A percentile compares a stretch with the other conserved stretches of the same genome.
These are phyloP conservation scores for Whitmania pigra DNA, from an alignment of 1,140 invertebrate genomes.

Conservation along the genomic window DNA sequence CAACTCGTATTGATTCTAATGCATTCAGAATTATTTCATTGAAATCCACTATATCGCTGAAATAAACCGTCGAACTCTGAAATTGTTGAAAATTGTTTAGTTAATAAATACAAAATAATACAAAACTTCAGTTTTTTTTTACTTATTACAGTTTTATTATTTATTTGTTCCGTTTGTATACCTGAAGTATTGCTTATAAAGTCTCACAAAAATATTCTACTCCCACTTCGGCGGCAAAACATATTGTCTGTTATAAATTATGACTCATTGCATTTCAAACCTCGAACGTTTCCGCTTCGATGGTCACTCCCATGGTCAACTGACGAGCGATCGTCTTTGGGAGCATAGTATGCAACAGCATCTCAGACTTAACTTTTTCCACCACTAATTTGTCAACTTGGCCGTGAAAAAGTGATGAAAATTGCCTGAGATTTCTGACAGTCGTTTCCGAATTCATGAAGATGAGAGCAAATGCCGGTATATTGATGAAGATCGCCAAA, in stretches of 20 bases:
- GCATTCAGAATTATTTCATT: slow-evolving; percentile 21
- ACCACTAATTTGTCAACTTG: neutral
- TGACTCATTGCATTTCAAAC: neutral
- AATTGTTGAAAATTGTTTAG: neutral
- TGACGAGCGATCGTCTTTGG: slow-evolving; percentile 20
- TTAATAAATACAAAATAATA: no score
- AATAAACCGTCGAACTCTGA: slow-evolving; percentile 26
- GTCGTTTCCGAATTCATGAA: slow-evolving; percentile 11
- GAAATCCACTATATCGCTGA: slow-evolving; percentile 29
- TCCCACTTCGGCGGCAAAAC: no score
- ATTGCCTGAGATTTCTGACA: slow-evolving; percentile 9
- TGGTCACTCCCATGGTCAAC: slow-evolving; percentile 10
- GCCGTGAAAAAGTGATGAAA: neutral
- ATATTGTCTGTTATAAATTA: neutral
- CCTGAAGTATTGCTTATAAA: no score
- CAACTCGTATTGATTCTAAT: slow-evolving; percentile 24
- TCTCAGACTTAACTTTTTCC: neutral
- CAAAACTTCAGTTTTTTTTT: no score
- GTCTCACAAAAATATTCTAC: no score
- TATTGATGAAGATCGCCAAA: neutral
- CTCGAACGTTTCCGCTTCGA: slow-evolving; percentile 20
- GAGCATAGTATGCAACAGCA: slow-evolving; percentile 13
- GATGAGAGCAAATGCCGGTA: neutral
- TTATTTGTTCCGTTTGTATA: no score
- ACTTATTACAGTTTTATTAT: no score